phyloP scores from a whole-genome alignment of 2,888 invertebrate genomes.

The Ichneumoninae sp. region DNA sequence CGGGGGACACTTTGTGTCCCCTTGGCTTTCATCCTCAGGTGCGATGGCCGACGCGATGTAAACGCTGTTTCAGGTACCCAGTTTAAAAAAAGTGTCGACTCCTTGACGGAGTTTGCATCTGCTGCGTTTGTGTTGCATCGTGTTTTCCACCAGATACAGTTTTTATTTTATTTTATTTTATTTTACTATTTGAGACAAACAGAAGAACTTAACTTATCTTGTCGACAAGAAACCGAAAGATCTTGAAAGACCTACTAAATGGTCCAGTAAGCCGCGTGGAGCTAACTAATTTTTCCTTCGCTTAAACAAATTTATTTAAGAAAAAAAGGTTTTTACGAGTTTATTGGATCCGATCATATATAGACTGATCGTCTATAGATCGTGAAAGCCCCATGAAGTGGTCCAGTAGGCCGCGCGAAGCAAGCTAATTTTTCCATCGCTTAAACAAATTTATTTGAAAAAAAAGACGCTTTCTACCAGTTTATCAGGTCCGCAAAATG shows the following conservation, averaged over 20 bases:
- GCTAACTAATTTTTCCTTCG: neutral
- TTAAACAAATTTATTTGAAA: neutral
- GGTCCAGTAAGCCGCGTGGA: neutral
- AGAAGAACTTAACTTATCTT: neutral
- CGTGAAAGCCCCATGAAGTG: no score
- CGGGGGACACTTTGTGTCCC: conserved; percentile 95
- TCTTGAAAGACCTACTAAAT: neutral
- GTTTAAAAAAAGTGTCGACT: conserved; percentile 16
- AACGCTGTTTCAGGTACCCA: conserved; percentile 92
- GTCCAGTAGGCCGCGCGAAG: no score
- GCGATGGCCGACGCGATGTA: conserved; percentile 96
- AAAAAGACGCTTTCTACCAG: neutral
- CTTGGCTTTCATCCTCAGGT: conserved; percentile 97
- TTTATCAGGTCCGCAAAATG: conserved; percentile 1
- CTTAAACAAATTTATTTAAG: no score
- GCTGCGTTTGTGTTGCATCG: conserved; percentile 16
- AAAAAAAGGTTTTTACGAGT: neutral
- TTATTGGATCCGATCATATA: neutral
- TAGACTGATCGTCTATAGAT: neutral
- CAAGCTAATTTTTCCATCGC: no score
- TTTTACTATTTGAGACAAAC: neutral
- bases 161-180: conserved; percentile 16
- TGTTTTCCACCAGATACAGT: neutral
- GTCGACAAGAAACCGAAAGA: neutral
- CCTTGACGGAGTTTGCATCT: neutral